These are phyloP conservation scores for Oceanites oceanicus DNA, from an alignment of 2,113 vertebrate genomes.

Conservation along the genomic window DNA sequence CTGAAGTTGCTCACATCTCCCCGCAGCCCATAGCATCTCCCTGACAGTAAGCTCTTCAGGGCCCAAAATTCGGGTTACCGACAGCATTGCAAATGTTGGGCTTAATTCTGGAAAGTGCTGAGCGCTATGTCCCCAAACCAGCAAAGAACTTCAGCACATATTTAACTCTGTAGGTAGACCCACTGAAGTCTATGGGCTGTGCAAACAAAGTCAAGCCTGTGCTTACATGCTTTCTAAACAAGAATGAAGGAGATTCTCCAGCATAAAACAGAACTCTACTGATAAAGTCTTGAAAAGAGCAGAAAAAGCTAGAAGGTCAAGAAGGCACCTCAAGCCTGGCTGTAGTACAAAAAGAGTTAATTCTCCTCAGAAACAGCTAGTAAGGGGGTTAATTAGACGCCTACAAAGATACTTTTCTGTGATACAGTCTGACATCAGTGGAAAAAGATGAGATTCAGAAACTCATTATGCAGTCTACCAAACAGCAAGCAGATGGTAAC, in stretches of 20 bases:
- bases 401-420: constrained; percentile 26
- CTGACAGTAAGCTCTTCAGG: background rate
- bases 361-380: background rate
- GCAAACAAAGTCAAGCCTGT: background rate
- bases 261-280: background rate
- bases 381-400: background rate
- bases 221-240: background rate
- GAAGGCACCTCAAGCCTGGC: background rate
- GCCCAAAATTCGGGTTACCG: background rate
- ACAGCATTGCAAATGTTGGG: background rate
- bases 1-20: background rate
- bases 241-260: background rate
- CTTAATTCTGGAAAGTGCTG: background rate
- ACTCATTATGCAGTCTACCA: constrained; percentile 42
- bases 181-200: background rate
- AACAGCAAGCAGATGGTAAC: constrained; percentile 57
- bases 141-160: background rate
- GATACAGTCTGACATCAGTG: constrained; percentile 34
- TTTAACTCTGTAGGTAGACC: background rate
- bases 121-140: background rate
- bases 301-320: background rate
- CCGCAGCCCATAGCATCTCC: background rate
- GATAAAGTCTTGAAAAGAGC: background rate
- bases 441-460: constrained; percentile 30
- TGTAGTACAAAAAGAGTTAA: background rate